Evolutionary conservation across 2,113 vertebrate genomes (phyloP), one percentile per base, ranked within the genome.

Genomic region (Cnemophilus loriae): DNA sequence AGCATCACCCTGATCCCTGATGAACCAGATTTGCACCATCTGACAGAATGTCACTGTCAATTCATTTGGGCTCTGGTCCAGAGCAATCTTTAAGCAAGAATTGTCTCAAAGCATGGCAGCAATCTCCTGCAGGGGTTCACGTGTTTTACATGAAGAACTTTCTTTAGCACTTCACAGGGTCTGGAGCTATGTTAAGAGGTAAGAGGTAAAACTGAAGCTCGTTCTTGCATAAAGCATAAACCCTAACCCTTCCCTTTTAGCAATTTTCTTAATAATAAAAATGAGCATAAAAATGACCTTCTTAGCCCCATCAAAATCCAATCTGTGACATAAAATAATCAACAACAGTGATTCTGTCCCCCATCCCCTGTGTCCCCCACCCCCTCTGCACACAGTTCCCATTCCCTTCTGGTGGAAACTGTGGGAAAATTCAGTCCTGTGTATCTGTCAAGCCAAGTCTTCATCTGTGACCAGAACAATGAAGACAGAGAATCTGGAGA

Each of bases 401-500:
- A 26, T 90, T 88, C 18, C 56, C 24, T 88, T 92, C 67, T 67
- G 46, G 30, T 84, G 20, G 33, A 77, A 92, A 77, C 55, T 91
- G 64, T 63, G 89, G 68, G 74, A 83, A 92, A 86, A 93, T 75
- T 84, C 61, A 56, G 39, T 52, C 49, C 76, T 64, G 28, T 39
- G 41, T 71, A 57, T 90, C 78, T 92, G 60, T 86, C 93, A 93
- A 77, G 76, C 27, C 76, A 93, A 88, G 60, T 86, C 68, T 93
- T 93, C 47, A 1, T 94, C 87, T 90, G 60, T 71, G 75, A 91
- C 69, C 85, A 75, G 70, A 94, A 71, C 28, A 91, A 78, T 68
- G 79, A 88, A 92, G 85, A 84, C 0, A 59, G 63, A 91, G 71
- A 90, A 87, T 90, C 87, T 93, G 85, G 93, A 92, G 75, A 91